Base-by-base conservation (phyloP, 2,113 vertebrate genomes). In the Neoarius graeffei region DNA sequence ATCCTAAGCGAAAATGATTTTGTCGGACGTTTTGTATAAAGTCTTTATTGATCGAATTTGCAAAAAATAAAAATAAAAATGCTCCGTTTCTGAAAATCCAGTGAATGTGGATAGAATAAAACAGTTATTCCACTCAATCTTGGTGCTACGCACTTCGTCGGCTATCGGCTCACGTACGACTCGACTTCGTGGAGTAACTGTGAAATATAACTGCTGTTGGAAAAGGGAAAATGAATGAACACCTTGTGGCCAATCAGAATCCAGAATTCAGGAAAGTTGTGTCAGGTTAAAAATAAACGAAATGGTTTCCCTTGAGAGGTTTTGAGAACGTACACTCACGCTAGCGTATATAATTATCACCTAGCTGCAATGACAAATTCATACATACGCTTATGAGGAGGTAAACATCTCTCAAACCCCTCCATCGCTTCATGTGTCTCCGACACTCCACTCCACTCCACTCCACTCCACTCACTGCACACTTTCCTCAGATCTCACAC, bases 401-500 rank as follows among this genome's bases (percentile, higher is more conserved):
- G 10, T 42, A 71, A 81, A 69, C 9, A 2, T 80, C 59, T 27
- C 71, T 52, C 84, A n/a, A 50, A n/a, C 54, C 25, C 64, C 84
- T 62, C 57, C 8, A 52, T 79, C 25, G n/a, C 23, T 30, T 79
- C 59, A 27, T 79, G 62, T 64, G 57, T 54, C 62, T 54, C 60
- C 20, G 35, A 35, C 35, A 35, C 35, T 42, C 59, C 77, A 77
- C 77, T 77, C 81, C 57, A 9, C 6, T 15, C 66, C 79, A 79
- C 19, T 74, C 54, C 30, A 48, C 74, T 85, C 79, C 59, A 27
- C 60, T 42, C 59, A 11, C 42, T 50, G 73, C 71, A 86, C 25
- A 6, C 50, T 67, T 62, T 67, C 42, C 15, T 86, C n/a, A 52
- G n/a, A 56, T 80, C 50, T 86, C 79, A 42, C 85, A 54, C 25